These are phyloP conservation scores for Metopolophium dirhodum DNA, from an alignment of 1,140 invertebrate genomes.

Conservation along the genomic window DNA sequence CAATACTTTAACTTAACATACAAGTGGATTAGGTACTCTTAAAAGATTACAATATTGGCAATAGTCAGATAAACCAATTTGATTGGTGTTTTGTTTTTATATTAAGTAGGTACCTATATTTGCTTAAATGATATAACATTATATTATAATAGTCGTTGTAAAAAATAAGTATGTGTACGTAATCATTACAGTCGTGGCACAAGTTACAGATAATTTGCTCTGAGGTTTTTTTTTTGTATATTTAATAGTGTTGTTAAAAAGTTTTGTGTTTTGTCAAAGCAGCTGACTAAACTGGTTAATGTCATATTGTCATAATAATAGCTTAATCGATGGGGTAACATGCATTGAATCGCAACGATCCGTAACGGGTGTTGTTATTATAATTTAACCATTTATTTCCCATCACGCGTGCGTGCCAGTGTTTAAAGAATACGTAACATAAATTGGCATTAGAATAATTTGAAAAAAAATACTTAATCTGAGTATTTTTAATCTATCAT, in stretches of 20 bases:
- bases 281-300: conserved; percentile 22
- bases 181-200: not conserved
- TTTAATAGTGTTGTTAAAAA: conserved; percentile 9
- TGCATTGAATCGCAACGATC: conserved; percentile 39
- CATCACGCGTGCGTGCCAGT: not conserved
- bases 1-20: too few species aligned
- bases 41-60: not conserved
- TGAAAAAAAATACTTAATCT: not conserved
- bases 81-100: not conserved
- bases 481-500: not conserved
- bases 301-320: conserved; percentile 20
- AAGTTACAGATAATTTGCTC: not conserved
- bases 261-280: not conserved
- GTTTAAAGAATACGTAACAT: not conserved
- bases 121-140: not conserved
- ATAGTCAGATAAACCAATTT: not conserved
- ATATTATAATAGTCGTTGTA: not conserved
- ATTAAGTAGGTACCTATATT: not conserved
- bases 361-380: conserved; percentile 35
- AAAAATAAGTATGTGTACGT: not conserved
- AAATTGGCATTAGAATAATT: not conserved
- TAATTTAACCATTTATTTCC: conserved; percentile 26
- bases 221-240: not conserved
- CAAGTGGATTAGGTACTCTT: not conserved
- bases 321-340: conserved; percentile 38